These are phyloP conservation scores for Diaperis boleti DNA, from an alignment of 2,888 invertebrate genomes.

Conservation along the genomic window DNA sequence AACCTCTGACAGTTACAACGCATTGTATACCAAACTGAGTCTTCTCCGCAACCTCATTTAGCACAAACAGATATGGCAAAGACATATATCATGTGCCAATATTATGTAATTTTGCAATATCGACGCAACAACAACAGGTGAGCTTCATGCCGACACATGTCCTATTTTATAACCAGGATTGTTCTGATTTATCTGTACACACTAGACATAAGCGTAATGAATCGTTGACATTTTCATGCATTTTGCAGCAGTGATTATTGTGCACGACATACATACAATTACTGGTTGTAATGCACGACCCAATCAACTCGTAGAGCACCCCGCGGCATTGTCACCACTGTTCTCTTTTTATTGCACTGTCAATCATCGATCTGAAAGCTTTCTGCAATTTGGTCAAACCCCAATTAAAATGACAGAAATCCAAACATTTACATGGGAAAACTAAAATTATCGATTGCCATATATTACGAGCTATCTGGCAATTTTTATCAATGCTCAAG, in stretches of 20 bases:
- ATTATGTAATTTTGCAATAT: conserved; percentile 34
- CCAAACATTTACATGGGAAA: conserved; percentile 21
- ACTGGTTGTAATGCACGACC: conserved; percentile 39
- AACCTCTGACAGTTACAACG: not conserved
- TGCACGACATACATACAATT: conserved; percentile 37
- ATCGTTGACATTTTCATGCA: conserved; percentile 50
- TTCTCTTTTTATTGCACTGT: conserved; percentile 37
- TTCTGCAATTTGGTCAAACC: conserved; percentile 34
- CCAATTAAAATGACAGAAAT: conserved; percentile 31
- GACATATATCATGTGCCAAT: not conserved
- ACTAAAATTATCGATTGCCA: conserved; percentile 5
- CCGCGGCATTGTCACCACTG: conserved; percentile 38
- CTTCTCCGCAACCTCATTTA: no score
- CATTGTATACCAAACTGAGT: not conserved
- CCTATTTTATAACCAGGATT: conserved; percentile 36
- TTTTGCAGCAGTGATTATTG: conserved; percentile 46
- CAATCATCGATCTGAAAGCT: conserved; percentile 35
- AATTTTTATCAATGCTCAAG: no score
- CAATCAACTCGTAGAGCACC: conserved; percentile 42
- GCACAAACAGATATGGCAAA: not conserved
- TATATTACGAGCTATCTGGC: no score
- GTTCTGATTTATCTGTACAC: conserved; percentile 36
- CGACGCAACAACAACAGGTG: conserved; percentile 34
- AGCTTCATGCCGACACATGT: conserved; percentile 24
- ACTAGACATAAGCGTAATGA: conserved; percentile 39